phyloP scores from a whole-genome alignment of 2,113 vertebrate species.

The Dryoscopus gambensis region DNA sequence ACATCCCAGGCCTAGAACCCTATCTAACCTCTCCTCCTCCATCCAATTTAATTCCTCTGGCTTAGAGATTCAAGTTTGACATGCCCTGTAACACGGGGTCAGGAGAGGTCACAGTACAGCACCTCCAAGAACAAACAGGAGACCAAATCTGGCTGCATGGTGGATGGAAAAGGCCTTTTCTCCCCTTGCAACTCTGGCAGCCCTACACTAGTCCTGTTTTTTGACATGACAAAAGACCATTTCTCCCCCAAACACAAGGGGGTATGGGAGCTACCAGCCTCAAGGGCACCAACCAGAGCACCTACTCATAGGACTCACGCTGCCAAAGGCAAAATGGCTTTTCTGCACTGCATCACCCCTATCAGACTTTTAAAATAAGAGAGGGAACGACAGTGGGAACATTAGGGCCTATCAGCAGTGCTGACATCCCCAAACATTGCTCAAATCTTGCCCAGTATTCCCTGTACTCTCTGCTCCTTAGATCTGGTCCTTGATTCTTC shows the following conservation, averaged over 20 bases:
- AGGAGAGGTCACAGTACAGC: not conserved
- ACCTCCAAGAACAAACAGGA: not conserved
- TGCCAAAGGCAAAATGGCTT: not conserved
- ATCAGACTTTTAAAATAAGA: not conserved
- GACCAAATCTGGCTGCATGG: not conserved
- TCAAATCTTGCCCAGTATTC: not conserved
- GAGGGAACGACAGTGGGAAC: not conserved
- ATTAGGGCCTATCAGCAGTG: not conserved
- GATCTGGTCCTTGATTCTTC: not conserved
- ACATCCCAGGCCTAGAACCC: not conserved
- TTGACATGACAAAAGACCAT: not conserved
- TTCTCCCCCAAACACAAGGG: not conserved
- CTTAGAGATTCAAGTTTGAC: not conserved
- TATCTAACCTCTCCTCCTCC: not conserved
- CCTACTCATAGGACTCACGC: not conserved
- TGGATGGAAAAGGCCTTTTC: not conserved
- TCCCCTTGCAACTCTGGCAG: not conserved
- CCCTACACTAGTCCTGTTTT: not conserved
- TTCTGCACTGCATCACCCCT: not conserved
- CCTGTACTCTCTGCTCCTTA: not conserved
- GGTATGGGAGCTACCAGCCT: not conserved
- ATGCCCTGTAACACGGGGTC: fast-evolving
- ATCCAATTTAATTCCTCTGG: not conserved
- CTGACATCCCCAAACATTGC: not conserved
- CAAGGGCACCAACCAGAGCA: fast-evolving